phyloP scores from a whole-genome alignment of 2,888 invertebrate genomes.

The Eubasilissa splendida region DNA sequence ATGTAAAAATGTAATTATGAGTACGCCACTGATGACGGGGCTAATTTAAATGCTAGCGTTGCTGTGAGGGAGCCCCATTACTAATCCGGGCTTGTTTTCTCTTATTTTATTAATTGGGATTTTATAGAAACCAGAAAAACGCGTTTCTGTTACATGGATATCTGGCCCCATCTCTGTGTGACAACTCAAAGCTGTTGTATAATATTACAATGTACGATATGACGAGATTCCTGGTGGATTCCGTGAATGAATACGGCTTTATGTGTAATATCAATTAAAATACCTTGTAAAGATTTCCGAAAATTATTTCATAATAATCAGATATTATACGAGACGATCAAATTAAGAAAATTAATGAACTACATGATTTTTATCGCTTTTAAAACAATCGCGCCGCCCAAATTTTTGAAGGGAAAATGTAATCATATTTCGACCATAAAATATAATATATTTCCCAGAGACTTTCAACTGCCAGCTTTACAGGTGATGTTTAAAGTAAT shows the following conservation, averaged over 20 bases:
- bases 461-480: too few relatives aligned
- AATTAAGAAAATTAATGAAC: constrained; percentile 14
- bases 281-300: constrained; percentile 17
- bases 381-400: not conserved
- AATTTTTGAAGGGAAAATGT: not conserved
- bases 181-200: constrained; percentile 24
- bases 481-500: too few relatives aligned
- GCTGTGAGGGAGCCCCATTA: constrained; percentile 19
- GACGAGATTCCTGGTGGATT: constrained; percentile 16
- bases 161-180: constrained; percentile 23
- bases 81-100: constrained; percentile 17
- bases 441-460: too few relatives aligned
- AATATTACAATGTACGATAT: constrained; percentile 29
- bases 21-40: constrained; percentile 10
- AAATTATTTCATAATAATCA: not conserved
- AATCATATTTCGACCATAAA: too few relatives aligned
- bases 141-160: constrained; percentile 19
- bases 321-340: not conserved
- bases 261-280: constrained; percentile 26
- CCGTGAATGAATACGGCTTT: constrained; percentile 2
- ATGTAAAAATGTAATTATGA: not conserved
- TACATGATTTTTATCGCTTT: constrained; percentile 15
- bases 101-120: constrained; percentile 36
- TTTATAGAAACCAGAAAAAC: constrained; percentile 39
- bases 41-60: constrained; percentile 14